phyloP scores from a whole-genome alignment of 1,140 invertebrate species.

The Teleopsis dalmanni region DNA sequence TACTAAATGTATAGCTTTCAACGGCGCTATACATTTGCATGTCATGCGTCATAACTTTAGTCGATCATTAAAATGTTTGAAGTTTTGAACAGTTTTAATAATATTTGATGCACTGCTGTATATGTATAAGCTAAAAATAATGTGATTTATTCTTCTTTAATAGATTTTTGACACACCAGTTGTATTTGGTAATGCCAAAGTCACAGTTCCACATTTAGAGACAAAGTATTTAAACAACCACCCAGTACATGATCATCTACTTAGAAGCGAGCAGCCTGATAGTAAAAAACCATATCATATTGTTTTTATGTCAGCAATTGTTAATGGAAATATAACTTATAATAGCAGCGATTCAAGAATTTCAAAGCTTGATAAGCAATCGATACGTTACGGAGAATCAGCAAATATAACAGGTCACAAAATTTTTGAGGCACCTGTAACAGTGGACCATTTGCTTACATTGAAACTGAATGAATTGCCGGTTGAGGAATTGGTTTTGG shows the following conservation, averaged over 20 bases:
- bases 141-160: neutral
- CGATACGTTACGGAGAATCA: constrained; percentile 25
- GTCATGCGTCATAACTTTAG: too few relatives aligned
- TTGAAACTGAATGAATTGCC: constrained; percentile 16
- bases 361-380: constrained; percentile 15
- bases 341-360: constrained; percentile 20
- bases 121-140: too few relatives aligned
- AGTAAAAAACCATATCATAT: constrained; percentile 14
- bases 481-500: constrained; percentile 17
- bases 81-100: too few relatives aligned
- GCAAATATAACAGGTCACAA: constrained; percentile 23
- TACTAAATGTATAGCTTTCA: too few relatives aligned
- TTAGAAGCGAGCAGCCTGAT: neutral
- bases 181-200: constrained; percentile 23
- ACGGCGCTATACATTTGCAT: too few relatives aligned
- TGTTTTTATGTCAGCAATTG: constrained; percentile 25
- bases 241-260: constrained; percentile 19
- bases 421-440: constrained; percentile 20
- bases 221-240: constrained; percentile 22
- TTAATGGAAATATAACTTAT: constrained; percentile 23
- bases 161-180: constrained; percentile 16
- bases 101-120: too few relatives aligned
- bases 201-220: constrained; percentile 14
- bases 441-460: constrained; percentile 11
- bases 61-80: too few relatives aligned